A percentile compares a stretch with the other conserved stretches of the same genome.
Evolutionary conservation across 2,888 invertebrate species (phyloP).

Genomic region (Apamea monoglypha): DNA sequence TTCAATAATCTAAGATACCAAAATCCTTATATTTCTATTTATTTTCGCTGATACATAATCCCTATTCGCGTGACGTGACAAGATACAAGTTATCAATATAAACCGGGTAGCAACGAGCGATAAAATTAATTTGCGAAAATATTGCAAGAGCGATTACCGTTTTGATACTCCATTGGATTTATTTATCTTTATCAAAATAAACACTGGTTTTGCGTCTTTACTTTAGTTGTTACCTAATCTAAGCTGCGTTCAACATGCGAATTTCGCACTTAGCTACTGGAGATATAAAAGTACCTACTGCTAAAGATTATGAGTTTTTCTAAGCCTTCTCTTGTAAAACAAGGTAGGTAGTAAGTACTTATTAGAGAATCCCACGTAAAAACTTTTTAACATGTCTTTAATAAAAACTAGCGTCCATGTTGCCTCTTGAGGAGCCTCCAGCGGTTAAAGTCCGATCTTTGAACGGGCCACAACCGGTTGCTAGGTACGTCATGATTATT

Average conservation of each 20-base stretch:
- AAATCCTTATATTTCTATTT: conserved; percentile 43
- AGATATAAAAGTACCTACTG: not conserved
- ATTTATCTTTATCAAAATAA: conserved; percentile 17
- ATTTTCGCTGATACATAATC: conserved; percentile 49
- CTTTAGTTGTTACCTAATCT: conserved; percentile 1
- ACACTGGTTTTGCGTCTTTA: not conserved
- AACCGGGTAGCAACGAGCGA: conserved; percentile 58
- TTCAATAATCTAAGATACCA: conserved; percentile 24
- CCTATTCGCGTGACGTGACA: conserved; percentile 47
- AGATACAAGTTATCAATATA: conserved; percentile 56
- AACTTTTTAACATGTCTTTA: conserved; percentile 19
- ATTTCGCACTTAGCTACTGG: not conserved
- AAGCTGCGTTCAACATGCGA: not conserved
- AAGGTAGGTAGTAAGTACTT: conserved; percentile 14
- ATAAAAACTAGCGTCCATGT: conserved; percentile 10
- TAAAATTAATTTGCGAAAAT: conserved; percentile 30
- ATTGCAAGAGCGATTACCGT: conserved; percentile 16
- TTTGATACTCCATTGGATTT: conserved; percentile 15
- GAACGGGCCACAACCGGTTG: conserved; percentile 54
- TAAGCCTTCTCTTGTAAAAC: conserved; percentile 12
- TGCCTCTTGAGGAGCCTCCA: conserved; percentile 41
- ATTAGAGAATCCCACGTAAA: conserved; percentile 1
- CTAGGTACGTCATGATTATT: conserved; percentile 8
- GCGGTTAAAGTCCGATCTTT: conserved; percentile 53
- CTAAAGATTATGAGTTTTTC: conserved; percentile 7